A percentile compares a stretch with the other conserved stretches of the same genome.
Evolutionary conservation across 2,113 vertebrate genomes (phyloP).

Genomic region (Sylvilagus bachmani): DNA sequence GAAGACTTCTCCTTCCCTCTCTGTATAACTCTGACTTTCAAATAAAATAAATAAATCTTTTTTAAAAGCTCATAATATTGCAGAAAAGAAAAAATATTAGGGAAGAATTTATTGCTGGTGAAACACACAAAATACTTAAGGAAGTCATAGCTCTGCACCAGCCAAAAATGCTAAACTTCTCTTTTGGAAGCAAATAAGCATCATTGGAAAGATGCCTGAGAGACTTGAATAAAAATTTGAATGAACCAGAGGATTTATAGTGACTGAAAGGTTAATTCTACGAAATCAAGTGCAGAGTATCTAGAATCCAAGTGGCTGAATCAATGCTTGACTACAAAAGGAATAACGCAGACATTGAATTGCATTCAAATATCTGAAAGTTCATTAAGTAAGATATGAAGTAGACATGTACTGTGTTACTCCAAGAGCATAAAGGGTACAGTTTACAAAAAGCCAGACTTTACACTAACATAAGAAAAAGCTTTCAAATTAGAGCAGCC

Average conservation of each 20-base stretch:
- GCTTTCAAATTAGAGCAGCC: background rate
- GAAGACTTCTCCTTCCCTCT: too few species aligned
- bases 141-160: background rate
- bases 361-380: conserved; percentile 8
- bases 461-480: background rate
- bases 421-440: background rate
- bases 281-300: background rate
- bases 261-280: background rate
- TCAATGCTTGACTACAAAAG: conserved; percentile 1
- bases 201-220: background rate
- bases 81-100: background rate
- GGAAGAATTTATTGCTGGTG: background rate
- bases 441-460: conserved; percentile 30
- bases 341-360: conserved; percentile 10
- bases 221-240: background rate
- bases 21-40: too few species aligned
- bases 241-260: background rate
- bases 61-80: background rate
- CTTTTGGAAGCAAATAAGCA: background rate
- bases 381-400: conserved; percentile 38
- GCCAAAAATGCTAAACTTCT: conserved; percentile 60
- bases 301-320: background rate
- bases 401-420: background rate
- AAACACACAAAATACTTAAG: conserved; percentile 32
- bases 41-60: too few species aligned